These are phyloP conservation scores for Gastrophryne carolinensis DNA, from an alignment of 2,797 vertebrate genomes.

Conservation along the genomic window DNA sequence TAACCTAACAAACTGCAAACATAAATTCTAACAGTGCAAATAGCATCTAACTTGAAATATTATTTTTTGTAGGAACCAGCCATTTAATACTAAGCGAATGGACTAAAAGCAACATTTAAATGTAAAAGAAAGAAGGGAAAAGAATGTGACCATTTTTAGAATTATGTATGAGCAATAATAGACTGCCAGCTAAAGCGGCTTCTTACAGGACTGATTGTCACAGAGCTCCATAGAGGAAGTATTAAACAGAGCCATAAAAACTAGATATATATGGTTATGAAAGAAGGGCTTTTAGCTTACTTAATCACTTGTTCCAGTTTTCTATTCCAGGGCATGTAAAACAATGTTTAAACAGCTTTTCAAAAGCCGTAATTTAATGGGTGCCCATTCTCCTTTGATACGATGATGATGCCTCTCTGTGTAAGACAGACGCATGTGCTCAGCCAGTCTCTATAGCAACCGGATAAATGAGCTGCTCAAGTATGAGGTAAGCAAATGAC, in stretches of 20 bases:
- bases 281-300: neutral
- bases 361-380: slow-evolving; percentile 13
- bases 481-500: slow-evolving; percentile 10
- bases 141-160: no score
- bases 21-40: no score
- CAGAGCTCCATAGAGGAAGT: no score
- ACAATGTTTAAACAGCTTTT: neutral
- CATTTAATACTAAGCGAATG: no score
- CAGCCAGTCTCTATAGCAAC: slow-evolving; percentile 16
- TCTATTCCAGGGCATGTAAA: neutral
- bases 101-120: no score
- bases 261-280: neutral
- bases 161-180: no score
- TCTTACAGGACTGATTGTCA: no score
- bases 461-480: neutral
- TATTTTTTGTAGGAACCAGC: no score
- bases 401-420: neutral
- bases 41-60: no score
- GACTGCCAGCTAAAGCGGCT: no score
- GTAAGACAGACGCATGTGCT: neutral
- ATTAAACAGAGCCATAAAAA: neutral
- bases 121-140: no score
- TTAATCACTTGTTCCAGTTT: neutral
- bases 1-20: no score
- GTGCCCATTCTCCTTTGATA: slow-evolving; percentile 22